A percentile compares a stretch with the other conserved stretches of the same genome.
Conservation (phyloP, 2,113 vertebrate genomes). For the Fregetta grallaria region DNA sequence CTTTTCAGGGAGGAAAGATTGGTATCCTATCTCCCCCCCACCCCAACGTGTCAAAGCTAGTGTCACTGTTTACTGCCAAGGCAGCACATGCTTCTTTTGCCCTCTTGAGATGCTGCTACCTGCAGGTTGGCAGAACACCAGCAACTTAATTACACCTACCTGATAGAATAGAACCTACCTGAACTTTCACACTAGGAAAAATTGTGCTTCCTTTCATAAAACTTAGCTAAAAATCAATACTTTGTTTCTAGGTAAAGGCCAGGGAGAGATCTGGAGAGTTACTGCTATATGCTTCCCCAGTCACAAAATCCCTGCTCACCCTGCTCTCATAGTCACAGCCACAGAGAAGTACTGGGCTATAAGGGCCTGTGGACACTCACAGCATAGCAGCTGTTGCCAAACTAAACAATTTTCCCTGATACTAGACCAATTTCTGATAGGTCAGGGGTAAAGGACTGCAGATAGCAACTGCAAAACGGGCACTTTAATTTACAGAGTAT, state of each 20-base stretch:
- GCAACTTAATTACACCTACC: background rate
- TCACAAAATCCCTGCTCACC: background rate
- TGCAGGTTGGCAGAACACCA: background rate
- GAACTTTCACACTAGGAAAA: background rate
- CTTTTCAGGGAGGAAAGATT: background rate
- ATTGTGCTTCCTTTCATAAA: background rate
- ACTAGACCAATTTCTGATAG: background rate
- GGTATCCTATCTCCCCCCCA: accelerated
- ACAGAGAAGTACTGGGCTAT: background rate
- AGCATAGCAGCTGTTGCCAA: background rate
- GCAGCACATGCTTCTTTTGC: background rate
- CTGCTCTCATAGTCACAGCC: background rate
- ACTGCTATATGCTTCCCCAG: background rate
- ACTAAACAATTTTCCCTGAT: background rate
- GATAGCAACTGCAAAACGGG: background rate
- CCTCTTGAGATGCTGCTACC: background rate
- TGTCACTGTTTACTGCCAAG: background rate
- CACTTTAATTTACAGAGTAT: background rate
- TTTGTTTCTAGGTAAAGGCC: background rate
- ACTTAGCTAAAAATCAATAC: background rate
- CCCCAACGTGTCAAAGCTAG: background rate
- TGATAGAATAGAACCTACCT: background rate
- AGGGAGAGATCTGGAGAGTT: background rate
- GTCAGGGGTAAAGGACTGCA: background rate
- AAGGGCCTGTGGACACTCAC: background rate